Percentiles rank a stretch among this genome's conserved stretches.
Evolutionary conservation across 2,888 invertebrate species (phyloP).

Genomic region (Coleophora flavipennella): DNA sequence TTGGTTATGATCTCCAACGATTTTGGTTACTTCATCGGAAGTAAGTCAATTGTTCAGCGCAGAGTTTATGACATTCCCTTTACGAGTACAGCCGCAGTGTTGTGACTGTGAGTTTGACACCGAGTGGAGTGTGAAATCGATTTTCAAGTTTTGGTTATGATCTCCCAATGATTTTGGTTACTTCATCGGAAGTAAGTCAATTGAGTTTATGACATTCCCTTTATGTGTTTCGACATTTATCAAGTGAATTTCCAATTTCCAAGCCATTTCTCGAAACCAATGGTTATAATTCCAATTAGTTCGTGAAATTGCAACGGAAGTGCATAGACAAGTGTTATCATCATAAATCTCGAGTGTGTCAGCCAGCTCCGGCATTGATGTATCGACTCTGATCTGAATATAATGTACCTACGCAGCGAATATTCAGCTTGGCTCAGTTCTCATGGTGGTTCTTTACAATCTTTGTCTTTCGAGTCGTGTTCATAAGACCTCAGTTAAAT

Average conservation of each 20-base stretch:
- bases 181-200: slow-evolving; percentile 24
- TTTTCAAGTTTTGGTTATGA: slow-evolving; percentile 29
- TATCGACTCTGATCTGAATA: slow-evolving; percentile 5
- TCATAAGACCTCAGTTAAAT: too few relatives aligned
- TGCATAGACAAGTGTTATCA: slow-evolving; percentile 5
- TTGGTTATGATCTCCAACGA: too few relatives aligned
- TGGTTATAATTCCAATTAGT: slow-evolving; percentile 9
- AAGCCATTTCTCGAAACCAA: background rate
- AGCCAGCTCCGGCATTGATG: slow-evolving; percentile 10
- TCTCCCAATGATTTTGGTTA: too few relatives aligned
- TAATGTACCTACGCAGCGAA: slow-evolving; percentile 2
- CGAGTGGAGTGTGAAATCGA: slow-evolving; percentile 86
- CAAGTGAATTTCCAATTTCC: background rate
- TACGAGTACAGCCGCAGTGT: slow-evolving; percentile 49
- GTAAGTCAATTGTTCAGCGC: slow-evolving; percentile 15
- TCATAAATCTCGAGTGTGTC: slow-evolving; percentile 11
- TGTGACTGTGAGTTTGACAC: slow-evolving; percentile 77
- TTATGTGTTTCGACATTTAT: too few relatives aligned
- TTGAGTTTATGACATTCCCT: background rate
- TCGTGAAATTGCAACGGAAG: slow-evolving; percentile 11
- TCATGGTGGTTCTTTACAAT: too few relatives aligned
- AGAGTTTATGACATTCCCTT: too few relatives aligned
- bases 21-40: too few relatives aligned
- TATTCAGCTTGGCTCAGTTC: background rate
- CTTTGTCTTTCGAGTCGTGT: too few relatives aligned